Evolutionary conservation across 2,888 invertebrate species (phyloP).

Genomic region (Antheraea yamamai): DNA sequence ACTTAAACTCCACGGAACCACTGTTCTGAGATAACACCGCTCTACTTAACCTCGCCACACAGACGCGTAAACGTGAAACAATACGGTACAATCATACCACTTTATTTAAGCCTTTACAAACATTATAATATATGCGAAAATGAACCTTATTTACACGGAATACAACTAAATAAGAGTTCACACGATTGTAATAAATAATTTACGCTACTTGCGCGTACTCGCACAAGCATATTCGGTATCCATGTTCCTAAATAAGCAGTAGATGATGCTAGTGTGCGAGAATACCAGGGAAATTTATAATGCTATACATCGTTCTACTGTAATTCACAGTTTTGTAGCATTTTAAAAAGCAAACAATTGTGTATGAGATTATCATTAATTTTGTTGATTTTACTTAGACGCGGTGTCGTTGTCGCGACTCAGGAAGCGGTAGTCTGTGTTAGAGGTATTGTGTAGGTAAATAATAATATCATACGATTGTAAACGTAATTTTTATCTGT

Average conservation of each 20-base stretch:
- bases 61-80: constrained; percentile 81
- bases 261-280: constrained; percentile 65
- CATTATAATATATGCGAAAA: constrained; percentile 33
- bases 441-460: constrained; percentile 13
- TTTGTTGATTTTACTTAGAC: constrained; percentile 49
- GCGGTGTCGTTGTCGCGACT: constrained; percentile 15
- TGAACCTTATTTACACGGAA: constrained; percentile 39
- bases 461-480: constrained; percentile 19
- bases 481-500: background rate
- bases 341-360: constrained; percentile 68
- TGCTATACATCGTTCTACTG: constrained; percentile 70
- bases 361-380: constrained; percentile 63
- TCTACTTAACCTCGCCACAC: constrained; percentile 82
- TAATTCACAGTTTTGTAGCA: constrained; percentile 76
- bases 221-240: constrained; percentile 54
- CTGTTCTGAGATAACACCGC: constrained; percentile 80
- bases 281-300: constrained; percentile 76
- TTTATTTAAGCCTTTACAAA: constrained; percentile 53
- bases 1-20: constrained; percentile 73
- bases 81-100: constrained; percentile 78
- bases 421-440: constrained; percentile 19
- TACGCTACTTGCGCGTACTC: constrained; percentile 63
- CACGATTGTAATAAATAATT: constrained; percentile 27
- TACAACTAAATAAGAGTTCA: constrained; percentile 37
- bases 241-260: constrained; percentile 49